Conservation (phyloP, 2,113 vertebrate species). For the Pelmatolapia mariae region DNA sequence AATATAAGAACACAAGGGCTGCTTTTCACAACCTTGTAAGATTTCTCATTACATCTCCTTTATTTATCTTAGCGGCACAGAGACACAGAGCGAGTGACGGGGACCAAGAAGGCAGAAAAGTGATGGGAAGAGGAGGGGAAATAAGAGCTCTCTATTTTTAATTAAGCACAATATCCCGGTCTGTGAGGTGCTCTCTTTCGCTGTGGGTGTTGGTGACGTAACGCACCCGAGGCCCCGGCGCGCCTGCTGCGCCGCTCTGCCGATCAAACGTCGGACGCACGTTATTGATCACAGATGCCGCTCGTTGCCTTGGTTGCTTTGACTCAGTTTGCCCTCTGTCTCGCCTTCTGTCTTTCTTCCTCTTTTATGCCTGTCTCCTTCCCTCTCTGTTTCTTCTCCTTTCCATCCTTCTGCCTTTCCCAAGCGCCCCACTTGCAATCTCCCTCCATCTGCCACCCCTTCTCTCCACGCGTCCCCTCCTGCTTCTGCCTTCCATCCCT, state of each 20-base stretch:
- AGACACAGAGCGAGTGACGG: neutral
- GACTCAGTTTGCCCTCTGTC: constrained; percentile 38
- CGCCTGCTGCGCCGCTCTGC: neutral
- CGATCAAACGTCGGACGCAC: constrained; percentile 28
- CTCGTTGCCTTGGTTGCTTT: constrained; percentile 46
- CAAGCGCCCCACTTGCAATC: constrained; percentile 7
- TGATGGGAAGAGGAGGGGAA: neutral
- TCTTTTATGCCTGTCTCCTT: constrained; percentile 18
- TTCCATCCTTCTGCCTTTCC: constrained; percentile 40
- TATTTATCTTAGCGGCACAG: constrained; percentile 56
- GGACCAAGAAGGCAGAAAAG: neutral
- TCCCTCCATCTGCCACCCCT: constrained; percentile 61
- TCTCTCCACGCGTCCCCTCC: constrained; percentile 10
- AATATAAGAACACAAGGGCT: constrained; percentile 65
- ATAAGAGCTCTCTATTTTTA: constrained; percentile 15
- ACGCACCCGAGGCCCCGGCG: constrained; percentile 6
- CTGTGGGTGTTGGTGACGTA: constrained; percentile 17
- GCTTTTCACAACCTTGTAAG: constrained; percentile 30
- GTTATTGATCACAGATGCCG: constrained; percentile 65
- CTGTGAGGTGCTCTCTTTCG: neutral
- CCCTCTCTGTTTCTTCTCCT: constrained; percentile 1
- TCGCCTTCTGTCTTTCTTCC: constrained; percentile 38
- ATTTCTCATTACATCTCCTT: constrained; percentile 68
- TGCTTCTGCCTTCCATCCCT: constrained; percentile 44
- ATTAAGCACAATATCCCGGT: constrained; percentile 54